phyloP scores from a whole-genome alignment of 2,797 vertebrate species.

The Bucorvus abyssinicus region DNA sequence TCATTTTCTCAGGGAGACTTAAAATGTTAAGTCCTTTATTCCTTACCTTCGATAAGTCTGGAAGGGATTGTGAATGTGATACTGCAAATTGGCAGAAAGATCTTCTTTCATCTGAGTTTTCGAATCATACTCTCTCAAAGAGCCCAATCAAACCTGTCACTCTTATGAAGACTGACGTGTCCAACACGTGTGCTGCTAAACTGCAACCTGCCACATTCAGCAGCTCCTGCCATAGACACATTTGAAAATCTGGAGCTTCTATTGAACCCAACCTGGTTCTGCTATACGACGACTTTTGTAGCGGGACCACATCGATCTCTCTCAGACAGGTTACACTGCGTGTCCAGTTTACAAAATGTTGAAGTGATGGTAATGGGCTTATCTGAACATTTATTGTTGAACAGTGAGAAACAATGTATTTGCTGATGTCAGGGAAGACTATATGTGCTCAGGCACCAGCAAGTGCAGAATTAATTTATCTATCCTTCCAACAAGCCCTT shows the following conservation, averaged over 20 bases:
- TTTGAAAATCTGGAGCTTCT: slow-evolving; percentile 28
- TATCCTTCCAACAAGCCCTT: neutral
- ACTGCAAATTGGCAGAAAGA: slow-evolving; percentile 34
- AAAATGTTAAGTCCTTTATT: slow-evolving; percentile 44
- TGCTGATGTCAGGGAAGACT: neutral
- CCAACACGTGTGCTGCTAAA: slow-evolving; percentile 46
- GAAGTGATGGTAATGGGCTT: neutral
- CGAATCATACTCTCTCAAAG: slow-evolving; percentile 17
- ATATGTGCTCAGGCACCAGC: neutral
- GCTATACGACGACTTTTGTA: neutral
- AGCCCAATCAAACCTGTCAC: slow-evolving; percentile 51
- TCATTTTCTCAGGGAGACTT: slow-evolving; percentile 18
- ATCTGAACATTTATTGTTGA: neutral
- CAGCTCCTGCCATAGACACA: neutral
- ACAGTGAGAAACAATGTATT: neutral
- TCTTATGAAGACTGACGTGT: slow-evolving; percentile 53
- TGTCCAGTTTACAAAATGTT: neutral
- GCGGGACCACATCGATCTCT: neutral
- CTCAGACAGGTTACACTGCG: neutral
- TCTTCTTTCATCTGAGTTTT: slow-evolving; percentile 26
- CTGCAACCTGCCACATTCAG: slow-evolving; percentile 36
- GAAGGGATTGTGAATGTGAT: slow-evolving; percentile 4
- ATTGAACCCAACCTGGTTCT: slow-evolving; percentile 28
- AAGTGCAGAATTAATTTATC: neutral
- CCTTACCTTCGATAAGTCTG: slow-evolving; percentile 12